Evolutionary conservation across 2,888 invertebrate species (phyloP).

Genomic region (Hirtodrosophila trivittata): DNA sequence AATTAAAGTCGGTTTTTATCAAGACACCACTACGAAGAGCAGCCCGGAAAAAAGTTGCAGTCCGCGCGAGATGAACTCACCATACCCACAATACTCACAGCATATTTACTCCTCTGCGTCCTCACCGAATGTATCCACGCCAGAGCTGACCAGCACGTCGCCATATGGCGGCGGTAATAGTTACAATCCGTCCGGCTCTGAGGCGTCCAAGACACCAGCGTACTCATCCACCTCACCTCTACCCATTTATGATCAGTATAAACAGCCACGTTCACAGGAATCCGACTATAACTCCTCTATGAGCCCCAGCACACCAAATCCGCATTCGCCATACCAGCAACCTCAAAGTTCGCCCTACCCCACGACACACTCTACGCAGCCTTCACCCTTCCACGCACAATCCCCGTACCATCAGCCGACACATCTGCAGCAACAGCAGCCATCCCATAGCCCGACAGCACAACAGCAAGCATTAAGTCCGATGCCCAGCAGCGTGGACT

Average conservation of each 20-base stretch:
- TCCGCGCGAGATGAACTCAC: conserved; percentile 89
- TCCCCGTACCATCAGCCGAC: conserved; percentile 81
- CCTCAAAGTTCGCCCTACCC: conserved; percentile 84
- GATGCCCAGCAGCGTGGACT: conserved; percentile 75
- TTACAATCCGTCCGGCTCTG: conserved; percentile 82
- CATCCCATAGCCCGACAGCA: conserved; percentile 69
- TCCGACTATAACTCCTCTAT: conserved; percentile 85
- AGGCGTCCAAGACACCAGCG: conserved; percentile 82
- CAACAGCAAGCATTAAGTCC: conserved; percentile 78
- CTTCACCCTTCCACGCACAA: conserved; percentile 83
- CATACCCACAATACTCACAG: conserved; percentile 86
- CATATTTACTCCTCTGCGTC: conserved; percentile 86
- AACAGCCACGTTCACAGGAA: conserved; percentile 85
- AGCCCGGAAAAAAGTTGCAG: conserved; percentile 94
- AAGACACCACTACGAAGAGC: conserved; percentile 93
- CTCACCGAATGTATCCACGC: conserved; percentile 85
- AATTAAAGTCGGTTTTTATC: conserved; percentile 94
- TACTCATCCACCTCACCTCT: conserved; percentile 82
- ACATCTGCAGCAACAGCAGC: conserved; percentile 48
- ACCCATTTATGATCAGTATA: conserved; percentile 86
- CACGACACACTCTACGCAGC: conserved; percentile 80
- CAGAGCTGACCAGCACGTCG: conserved; percentile 82
- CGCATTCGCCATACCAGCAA: conserved; percentile 85
- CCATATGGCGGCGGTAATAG: conserved; percentile 82
- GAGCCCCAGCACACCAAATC: conserved; percentile 85